Percentiles rank a stretch among this genome's conserved stretches.
These are phyloP conservation scores for Orthosia cruda DNA, from an alignment of 2,888 invertebrate genomes.

Conservation along the genomic window DNA sequence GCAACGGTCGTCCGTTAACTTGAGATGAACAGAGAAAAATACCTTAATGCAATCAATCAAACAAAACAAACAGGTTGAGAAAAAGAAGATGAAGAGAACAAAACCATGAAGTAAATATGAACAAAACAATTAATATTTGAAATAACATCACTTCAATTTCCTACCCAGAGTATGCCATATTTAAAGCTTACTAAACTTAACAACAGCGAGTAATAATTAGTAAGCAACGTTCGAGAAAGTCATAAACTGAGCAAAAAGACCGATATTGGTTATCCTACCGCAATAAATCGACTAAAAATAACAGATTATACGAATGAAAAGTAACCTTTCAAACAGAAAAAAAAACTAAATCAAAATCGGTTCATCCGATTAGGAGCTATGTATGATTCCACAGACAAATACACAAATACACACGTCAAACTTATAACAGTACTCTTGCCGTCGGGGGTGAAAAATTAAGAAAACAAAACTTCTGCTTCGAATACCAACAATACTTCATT, in stretches of 20 bases:
- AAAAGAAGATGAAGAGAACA: neutral
- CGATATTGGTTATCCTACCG: too few species aligned
- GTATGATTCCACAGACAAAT: too few species aligned
- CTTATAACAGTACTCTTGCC: too few species aligned
- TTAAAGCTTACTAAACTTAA: neutral
- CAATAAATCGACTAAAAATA: too few species aligned
- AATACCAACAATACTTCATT: slow-evolving; percentile 1
- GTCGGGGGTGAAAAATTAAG: too few species aligned
- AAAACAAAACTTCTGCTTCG: neutral
- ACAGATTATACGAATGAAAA: neutral
- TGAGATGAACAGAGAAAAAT: neutral
- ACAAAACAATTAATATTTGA: neutral
- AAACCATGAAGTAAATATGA: neutral
- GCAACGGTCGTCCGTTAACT: neutral
- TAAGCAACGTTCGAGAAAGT: too few species aligned
- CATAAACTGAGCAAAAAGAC: too few species aligned
- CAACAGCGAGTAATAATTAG: too few species aligned
- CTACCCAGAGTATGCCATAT: neutral
- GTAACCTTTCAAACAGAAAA: too few species aligned
- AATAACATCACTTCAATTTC: neutral
- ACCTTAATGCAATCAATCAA: neutral
- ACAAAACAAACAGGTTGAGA: neutral
- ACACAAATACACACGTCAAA: too few species aligned
- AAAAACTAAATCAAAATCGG: too few species aligned
- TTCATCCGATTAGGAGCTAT: too few species aligned